Percentiles rank a stretch among this genome's conserved stretches.
phyloP scores from a whole-genome alignment of 2,797 vertebrate genomes.

The Anabas testudineus region DNA sequence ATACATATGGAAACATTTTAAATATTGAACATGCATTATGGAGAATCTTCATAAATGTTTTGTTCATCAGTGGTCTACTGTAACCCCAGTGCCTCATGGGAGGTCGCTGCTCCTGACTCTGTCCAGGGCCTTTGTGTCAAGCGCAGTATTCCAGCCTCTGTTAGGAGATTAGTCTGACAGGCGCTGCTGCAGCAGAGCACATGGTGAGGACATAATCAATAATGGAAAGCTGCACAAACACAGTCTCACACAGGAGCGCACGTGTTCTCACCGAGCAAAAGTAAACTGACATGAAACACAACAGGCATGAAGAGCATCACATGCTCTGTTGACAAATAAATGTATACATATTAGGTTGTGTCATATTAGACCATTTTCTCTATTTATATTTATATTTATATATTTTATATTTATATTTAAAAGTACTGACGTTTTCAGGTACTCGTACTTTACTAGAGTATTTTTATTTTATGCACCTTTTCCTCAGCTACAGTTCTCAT shows the following conservation, averaged over 20 bases:
- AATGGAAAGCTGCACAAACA: constrained; percentile 69
- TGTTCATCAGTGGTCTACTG: constrained; percentile 23
- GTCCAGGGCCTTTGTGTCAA: constrained; percentile 49
- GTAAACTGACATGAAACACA: constrained; percentile 48
- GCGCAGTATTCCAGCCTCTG: constrained; percentile 53
- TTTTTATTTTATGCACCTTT: too few relatives aligned
- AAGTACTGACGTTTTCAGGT: too few relatives aligned
- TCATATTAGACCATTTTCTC: too few relatives aligned
- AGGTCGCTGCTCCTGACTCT: constrained; percentile 34
- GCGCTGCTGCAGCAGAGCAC: constrained; percentile 54
- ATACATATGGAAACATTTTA: constrained; percentile 30
- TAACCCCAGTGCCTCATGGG: constrained; percentile 48
- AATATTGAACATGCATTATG: constrained; percentile 38
- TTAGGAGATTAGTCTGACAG: constrained; percentile 63
- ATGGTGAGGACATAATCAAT: constrained; percentile 71
- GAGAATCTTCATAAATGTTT: constrained; percentile 17
- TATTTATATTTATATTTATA: too few relatives aligned
- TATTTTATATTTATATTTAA: too few relatives aligned
- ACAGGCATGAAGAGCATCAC: constrained; percentile 29
- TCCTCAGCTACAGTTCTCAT: too few relatives aligned
- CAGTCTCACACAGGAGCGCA: constrained; percentile 44
- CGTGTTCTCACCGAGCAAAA: constrained; percentile 44
- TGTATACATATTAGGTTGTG: too few relatives aligned
- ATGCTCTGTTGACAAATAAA: constrained; percentile 5
- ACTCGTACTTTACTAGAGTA: too few relatives aligned